phyloP scores from a whole-genome alignment of 2,888 invertebrate species.

The Crepidodera aurea region DNA sequence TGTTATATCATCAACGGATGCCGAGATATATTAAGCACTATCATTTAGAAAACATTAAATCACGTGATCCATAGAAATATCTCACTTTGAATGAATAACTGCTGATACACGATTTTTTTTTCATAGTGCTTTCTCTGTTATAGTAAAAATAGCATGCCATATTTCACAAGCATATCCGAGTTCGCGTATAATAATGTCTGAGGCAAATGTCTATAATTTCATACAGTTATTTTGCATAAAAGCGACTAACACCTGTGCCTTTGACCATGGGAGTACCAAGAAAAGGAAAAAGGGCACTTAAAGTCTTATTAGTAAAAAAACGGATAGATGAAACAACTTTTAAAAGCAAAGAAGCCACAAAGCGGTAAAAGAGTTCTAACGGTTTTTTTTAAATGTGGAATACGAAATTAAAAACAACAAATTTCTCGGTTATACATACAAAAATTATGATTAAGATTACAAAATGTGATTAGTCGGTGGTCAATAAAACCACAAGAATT shows the following conservation, averaged over 20 bases:
- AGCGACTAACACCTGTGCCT: conserved; percentile 41
- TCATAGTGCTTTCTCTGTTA: conserved; percentile 3
- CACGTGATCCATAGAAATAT: neutral
- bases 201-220: conserved; percentile 41
- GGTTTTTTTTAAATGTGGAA: no score
- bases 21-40: no score
- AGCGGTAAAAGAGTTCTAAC: no score
- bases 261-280: conserved; percentile 1
- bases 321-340: no score
- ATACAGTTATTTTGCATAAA: conserved; percentile 42
- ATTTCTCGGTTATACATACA: no score
- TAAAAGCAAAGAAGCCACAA: no score
- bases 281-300: neutral
- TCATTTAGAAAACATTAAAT: neutral
- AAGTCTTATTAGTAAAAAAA: no score
- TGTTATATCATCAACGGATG: no score
- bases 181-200: conserved; percentile 37
- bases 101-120: neutral
- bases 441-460: no score
- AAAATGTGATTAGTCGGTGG: no score
- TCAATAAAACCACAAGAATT: no score
- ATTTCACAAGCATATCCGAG: conserved; percentile 37
- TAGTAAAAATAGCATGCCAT: conserved; percentile 24
- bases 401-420: no score
- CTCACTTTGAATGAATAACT: neutral